Evolutionary conservation across 2,888 invertebrate genomes (phyloP).

Genomic region (Watsonalla binaria): DNA sequence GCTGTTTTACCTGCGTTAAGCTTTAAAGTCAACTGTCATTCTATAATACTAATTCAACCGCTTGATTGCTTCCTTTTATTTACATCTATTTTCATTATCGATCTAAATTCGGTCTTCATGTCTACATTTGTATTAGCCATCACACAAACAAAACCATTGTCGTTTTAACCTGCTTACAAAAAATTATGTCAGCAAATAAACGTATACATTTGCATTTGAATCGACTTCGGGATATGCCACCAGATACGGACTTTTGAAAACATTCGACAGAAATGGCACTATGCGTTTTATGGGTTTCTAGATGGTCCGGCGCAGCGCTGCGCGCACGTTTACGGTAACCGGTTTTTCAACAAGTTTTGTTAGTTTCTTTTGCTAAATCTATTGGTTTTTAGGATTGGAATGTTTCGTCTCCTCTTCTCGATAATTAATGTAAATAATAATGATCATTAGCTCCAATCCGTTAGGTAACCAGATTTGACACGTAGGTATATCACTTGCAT

Average conservation of each 20-base stretch:
- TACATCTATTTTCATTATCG: too few species aligned
- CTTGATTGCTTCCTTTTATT: too few species aligned
- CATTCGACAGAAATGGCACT: background rate
- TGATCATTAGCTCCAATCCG: too few species aligned
- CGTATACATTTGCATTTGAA: background rate
- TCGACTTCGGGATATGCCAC: background rate
- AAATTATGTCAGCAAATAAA: background rate
- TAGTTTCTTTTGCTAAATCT: background rate
- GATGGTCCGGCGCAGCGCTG: background rate
- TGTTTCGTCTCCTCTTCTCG: background rate
- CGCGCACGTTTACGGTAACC: background rate
- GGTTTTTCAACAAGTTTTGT: background rate
- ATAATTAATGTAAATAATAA: too few species aligned
- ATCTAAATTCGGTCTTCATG: too few species aligned
- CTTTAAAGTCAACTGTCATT: too few species aligned
- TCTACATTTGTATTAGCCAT: too few species aligned
- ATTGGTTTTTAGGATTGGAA: background rate
- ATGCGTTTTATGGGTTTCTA: background rate
- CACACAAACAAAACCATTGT: too few species aligned
- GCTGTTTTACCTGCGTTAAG: background rate
- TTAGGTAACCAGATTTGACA: too few species aligned
- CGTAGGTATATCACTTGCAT: too few species aligned
- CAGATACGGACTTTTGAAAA: background rate
- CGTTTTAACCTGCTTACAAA: background rate
- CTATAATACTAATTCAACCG: too few species aligned